Conservation (phyloP, 2,113 vertebrate species). For the Glareola pratincola region DNA sequence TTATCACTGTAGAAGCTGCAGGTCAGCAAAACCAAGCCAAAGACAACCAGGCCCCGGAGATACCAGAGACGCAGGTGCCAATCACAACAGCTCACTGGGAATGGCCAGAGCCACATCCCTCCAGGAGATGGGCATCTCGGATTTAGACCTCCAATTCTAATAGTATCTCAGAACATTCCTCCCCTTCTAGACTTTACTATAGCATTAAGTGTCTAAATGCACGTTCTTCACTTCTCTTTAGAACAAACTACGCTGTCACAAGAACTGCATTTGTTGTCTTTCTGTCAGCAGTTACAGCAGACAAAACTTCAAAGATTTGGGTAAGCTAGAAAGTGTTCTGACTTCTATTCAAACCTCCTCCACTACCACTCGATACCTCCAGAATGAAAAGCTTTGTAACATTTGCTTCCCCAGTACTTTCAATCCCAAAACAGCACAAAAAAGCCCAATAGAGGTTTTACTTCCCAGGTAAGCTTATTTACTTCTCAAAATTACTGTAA, state of each 20-base stretch:
- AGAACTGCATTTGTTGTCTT: not conserved
- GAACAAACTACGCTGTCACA: not conserved
- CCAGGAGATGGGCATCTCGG: accelerated
- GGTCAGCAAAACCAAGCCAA: not conserved
- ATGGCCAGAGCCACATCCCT: not conserved
- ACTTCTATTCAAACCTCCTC: too few relatives aligned
- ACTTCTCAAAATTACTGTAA: not conserved
- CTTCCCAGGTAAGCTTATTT: not conserved
- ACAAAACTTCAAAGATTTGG: not conserved
- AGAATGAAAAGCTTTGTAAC: not conserved
- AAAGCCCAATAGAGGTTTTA: not conserved
- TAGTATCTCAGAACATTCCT: not conserved
- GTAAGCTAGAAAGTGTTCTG: not conserved
- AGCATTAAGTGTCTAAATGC: not conserved
- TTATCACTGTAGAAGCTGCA: not conserved
- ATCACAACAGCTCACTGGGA: accelerated
- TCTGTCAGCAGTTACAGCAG: not conserved
- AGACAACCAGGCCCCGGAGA: not conserved
- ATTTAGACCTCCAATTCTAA: not conserved
- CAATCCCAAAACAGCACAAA: not conserved
- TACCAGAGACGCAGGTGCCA: not conserved
- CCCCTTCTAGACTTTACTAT: not conserved
- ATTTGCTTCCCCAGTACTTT: not conserved
- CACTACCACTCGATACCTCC: accelerated
- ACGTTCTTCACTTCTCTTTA: not conserved